phyloP scores from a whole-genome alignment of 2,888 invertebrate genomes.

The Cosmia pyralina region DNA sequence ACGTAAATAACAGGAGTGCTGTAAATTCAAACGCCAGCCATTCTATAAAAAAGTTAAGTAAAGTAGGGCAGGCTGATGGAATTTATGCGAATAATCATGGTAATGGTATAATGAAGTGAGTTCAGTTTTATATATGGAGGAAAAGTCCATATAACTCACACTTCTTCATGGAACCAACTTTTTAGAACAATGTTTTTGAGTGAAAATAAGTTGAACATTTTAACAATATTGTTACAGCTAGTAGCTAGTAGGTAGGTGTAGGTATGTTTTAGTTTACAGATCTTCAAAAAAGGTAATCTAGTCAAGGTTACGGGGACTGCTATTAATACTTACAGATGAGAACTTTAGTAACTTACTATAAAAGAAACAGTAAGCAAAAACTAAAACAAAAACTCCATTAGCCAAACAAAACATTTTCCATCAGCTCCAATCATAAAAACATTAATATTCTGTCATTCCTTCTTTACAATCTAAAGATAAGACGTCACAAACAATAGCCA shows the following conservation, averaged over 20 bases:
- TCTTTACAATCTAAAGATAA: slow-evolving; percentile 50
- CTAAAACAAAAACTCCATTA: slow-evolving; percentile 15
- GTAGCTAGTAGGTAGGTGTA: neutral
- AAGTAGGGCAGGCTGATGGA: slow-evolving; percentile 31
- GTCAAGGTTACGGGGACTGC: neutral
- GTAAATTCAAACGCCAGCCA: slow-evolving; percentile 53
- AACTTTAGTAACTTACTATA: neutral
- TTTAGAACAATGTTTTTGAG: neutral
- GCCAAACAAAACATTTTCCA: slow-evolving; percentile 7
- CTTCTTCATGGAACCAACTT: neutral
- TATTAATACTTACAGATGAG: neutral
- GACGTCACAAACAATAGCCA: slow-evolving; percentile 60
- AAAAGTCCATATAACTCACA: slow-evolving; percentile 9
- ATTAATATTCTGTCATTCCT: slow-evolving; percentile 43
- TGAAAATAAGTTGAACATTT: neutral
- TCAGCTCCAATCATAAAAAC: slow-evolving; percentile 6
- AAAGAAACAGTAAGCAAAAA: slow-evolving; percentile 7
- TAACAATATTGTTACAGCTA: neutral
- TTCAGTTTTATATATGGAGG: slow-evolving; percentile 37
- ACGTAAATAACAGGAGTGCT: slow-evolving; percentile 55
- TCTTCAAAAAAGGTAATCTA: neutral
- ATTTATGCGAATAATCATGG: slow-evolving; percentile 54
- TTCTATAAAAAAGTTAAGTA: slow-evolving; percentile 43
- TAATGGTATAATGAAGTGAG: slow-evolving; percentile 34
- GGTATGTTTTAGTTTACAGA: neutral